These are phyloP conservation scores for Labeo rohita DNA, from an alignment of 2,113 vertebrate species.

Conservation along the genomic window DNA sequence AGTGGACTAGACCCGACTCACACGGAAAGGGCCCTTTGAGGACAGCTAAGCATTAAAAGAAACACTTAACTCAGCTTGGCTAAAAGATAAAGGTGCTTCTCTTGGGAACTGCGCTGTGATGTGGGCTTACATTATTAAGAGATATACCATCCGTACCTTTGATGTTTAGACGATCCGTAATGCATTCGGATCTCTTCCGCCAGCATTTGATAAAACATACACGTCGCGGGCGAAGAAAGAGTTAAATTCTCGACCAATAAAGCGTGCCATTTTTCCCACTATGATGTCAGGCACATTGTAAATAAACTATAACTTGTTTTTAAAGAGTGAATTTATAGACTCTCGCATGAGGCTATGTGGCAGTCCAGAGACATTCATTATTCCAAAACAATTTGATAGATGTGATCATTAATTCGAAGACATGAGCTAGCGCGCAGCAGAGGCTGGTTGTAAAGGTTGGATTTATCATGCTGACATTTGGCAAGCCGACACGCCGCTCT, in stretches of 20 bases:
- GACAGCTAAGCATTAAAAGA: constrained; percentile 35
- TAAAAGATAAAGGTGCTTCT: constrained; percentile 36
- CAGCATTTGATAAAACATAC: neutral
- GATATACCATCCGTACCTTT: constrained; percentile 1
- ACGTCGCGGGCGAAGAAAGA: neutral
- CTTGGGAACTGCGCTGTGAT: constrained; percentile 18
- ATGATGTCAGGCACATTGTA: constrained; percentile 54
- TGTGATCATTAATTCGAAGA: constrained; percentile 78
- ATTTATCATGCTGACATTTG: constrained; percentile 84
- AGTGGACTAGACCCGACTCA: constrained; percentile 31
- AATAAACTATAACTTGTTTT: constrained; percentile 69
- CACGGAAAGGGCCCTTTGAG: constrained; percentile 35
- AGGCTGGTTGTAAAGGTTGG: constrained; percentile 78
- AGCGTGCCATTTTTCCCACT: constrained; percentile 27
- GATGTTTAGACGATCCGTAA: neutral
- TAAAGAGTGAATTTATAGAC: constrained; percentile 73
- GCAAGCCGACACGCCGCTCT: constrained; percentile 60
- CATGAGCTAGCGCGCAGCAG: constrained; percentile 65
- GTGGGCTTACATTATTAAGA: constrained; percentile 31
- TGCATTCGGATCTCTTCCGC: neutral
- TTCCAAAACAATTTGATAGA: constrained; percentile 77
- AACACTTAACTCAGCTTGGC: constrained; percentile 19
- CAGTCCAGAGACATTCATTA: constrained; percentile 72
- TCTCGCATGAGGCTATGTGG: constrained; percentile 66
- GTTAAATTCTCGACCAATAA: constrained; percentile 47